Base-by-base conservation (phyloP, 1,140 invertebrate species). In the Panulirus ornatus region DNA sequence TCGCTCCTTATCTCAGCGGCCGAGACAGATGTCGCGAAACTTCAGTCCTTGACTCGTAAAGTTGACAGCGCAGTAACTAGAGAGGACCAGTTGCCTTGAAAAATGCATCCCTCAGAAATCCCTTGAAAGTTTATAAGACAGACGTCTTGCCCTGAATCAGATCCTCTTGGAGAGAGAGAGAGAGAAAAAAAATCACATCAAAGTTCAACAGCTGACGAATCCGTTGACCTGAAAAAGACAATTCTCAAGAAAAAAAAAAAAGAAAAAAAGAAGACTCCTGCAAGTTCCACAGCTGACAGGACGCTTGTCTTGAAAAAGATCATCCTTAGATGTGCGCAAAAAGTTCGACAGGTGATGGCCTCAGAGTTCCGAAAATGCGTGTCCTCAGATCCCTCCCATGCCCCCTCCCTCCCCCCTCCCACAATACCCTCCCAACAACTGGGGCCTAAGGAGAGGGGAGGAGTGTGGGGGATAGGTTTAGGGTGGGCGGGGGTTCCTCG, bases 261-360 rank as follows among this genome's bases (percentile, higher is more conserved):
- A 54, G 11, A n/a, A n/a, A n/a, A n/a, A 79, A 79, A 47, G 36
- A 79, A 79, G 36, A 51, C 51, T 58, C 47, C 78, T 81, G 36
- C 38, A 81, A 81, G 36, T 81, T 58, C 78, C n/a, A 36, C 78
- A 36, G 47, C 47, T 81, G 78, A 81, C 78, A 81, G 78, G 51
- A 40, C 36, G 42, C 44, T 79, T 51, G 40, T 34, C 30, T 11
- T 30, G 76, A 79, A 51, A 79, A 79, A 79, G 44, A 51, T 34
- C 51, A 34, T 79, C 76, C 76, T 79, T 47, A 51, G 76, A 51
- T 79, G 51, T 79, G 42, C 42, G 16, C 42, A 79, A 79, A 79
- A 79, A 79, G 11, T 2, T 79, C 42, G 76, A 79, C 76, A 79
- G 76, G 30, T 79, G 76, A 79, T 42, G 51, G 42, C 42, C 42